A percentile compares a stretch with the other conserved stretches of the same genome.
phyloP scores from a whole-genome alignment of 2,113 vertebrate genomes.

The Copsychus sechellarum region DNA sequence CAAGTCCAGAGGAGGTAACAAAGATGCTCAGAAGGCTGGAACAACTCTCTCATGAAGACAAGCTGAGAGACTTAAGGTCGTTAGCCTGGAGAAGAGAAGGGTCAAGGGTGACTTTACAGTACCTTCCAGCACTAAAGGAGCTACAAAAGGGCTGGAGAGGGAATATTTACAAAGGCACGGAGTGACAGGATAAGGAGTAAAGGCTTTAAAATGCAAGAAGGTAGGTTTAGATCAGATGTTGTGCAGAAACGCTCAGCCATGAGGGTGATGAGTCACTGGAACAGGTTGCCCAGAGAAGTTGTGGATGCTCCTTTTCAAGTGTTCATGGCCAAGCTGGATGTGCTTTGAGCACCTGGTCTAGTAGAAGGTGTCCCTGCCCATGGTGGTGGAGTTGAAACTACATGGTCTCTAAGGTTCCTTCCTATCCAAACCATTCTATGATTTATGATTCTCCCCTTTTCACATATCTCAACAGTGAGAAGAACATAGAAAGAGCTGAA shows the following conservation, averaged over 20 bases:
- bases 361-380: not conserved
- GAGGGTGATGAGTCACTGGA: not conserved
- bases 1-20: not conserved
- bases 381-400: not conserved
- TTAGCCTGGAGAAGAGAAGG: not conserved
- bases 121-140: not conserved
- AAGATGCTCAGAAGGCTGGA: not conserved
- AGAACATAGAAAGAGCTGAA: not conserved
- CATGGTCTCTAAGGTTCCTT: not conserved
- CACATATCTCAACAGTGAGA: not conserved
- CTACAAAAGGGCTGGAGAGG: not conserved
- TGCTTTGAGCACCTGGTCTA: not conserved
- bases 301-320: not conserved
- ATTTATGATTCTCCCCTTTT: not conserved
- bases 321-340: rapidly evolving
- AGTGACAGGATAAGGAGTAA: not conserved
- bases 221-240: not conserved
- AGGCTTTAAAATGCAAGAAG: not conserved
- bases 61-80: not conserved
- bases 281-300: not conserved
- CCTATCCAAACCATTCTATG: not conserved
- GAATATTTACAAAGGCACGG: not conserved
- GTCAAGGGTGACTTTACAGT: not conserved
- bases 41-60: not conserved
- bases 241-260: not conserved